These are phyloP conservation scores for Drosophila emarginata DNA, from an alignment of 2,888 invertebrate species.

Conservation along the genomic window DNA sequence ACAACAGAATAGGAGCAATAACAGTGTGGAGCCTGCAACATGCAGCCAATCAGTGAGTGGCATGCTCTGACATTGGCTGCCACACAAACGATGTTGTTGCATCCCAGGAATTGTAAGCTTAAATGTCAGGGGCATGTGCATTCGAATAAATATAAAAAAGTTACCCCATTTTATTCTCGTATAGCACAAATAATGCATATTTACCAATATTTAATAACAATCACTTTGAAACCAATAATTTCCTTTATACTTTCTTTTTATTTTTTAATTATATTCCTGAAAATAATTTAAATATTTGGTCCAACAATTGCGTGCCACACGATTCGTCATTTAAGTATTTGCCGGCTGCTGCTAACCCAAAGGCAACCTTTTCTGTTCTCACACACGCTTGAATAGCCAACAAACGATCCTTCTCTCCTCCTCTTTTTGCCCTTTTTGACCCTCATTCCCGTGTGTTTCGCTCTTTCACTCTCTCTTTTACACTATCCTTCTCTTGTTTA, in stretches of 20 bases:
- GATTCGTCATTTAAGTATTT: slow-evolving; percentile 27
- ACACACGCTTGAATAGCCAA: slow-evolving; percentile 43
- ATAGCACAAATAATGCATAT: not conserved
- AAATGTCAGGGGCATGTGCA: slow-evolving; percentile 74
- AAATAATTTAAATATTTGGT: slow-evolving; percentile 13
- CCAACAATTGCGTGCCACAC: slow-evolving; percentile 56
- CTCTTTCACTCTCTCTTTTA: not conserved
- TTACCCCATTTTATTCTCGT: slow-evolving; percentile 10
- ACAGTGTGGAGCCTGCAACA: slow-evolving; percentile 32
- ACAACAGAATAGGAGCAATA: slow-evolving; percentile 29
- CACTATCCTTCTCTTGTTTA: not conserved
- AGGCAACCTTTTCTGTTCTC: slow-evolving; percentile 25
- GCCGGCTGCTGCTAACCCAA: slow-evolving; percentile 42
- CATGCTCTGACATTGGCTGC: slow-evolving; percentile 53
- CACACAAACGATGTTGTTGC: slow-evolving; percentile 44
- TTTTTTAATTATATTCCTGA: not conserved
- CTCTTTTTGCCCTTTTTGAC: not conserved
- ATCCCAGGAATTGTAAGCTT: slow-evolving; percentile 41
- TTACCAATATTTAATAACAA: not conserved
- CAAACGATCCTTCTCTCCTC: slow-evolving; percentile 5
- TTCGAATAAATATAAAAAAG: slow-evolving; percentile 31
- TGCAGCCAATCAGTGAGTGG: slow-evolving; percentile 63
- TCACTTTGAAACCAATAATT: not conserved
- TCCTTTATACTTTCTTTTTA: not conserved
- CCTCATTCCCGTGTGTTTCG: not conserved